Percentiles rank a stretch among this genome's conserved stretches.
Conservation (phyloP, 2,888 invertebrate genomes). For the Lasioglossum malachurum region DNA sequence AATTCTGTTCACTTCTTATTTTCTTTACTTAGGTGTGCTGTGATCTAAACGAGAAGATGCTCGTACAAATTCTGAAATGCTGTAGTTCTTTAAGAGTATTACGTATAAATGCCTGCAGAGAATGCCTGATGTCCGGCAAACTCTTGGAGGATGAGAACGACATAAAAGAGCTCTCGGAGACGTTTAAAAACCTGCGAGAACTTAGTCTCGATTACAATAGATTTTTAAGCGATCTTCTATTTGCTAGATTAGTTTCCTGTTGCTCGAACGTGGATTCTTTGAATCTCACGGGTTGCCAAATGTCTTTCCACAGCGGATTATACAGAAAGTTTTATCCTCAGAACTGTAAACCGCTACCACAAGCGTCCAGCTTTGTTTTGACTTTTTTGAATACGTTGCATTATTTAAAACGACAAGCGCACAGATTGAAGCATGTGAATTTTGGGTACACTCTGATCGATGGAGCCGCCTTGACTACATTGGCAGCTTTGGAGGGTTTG, state of each 20-base stretch:
- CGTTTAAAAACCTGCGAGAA: slow-evolving; percentile 86
- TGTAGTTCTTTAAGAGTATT: slow-evolving; percentile 87
- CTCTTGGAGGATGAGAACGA: slow-evolving; percentile 88
- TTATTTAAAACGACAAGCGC: slow-evolving; percentile 86
- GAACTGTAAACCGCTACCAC: slow-evolving; percentile 57
- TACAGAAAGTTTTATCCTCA: slow-evolving; percentile 89
- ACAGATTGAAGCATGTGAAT: slow-evolving; percentile 87
- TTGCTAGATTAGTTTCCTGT: slow-evolving; percentile 88
- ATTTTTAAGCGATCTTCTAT: slow-evolving; percentile 91
- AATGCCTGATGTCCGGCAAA: slow-evolving; percentile 91
- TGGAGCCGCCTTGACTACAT: slow-evolving; percentile 87
- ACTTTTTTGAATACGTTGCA: slow-evolving; percentile 89
- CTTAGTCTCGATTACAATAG: slow-evolving; percentile 89
- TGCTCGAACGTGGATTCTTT: slow-evolving; percentile 88
- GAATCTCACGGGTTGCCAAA: slow-evolving; percentile 89
- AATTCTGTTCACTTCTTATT: slow-evolving; percentile 15
- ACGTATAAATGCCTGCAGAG: slow-evolving; percentile 88
- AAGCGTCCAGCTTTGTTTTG: slow-evolving; percentile 88
- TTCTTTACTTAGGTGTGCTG: slow-evolving; percentile 83
- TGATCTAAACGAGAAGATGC: slow-evolving; percentile 88
- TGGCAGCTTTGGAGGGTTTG: slow-evolving; percentile 86
- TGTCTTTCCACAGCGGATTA: slow-evolving; percentile 90
- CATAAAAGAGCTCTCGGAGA: slow-evolving; percentile 84
- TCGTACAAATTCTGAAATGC: slow-evolving; percentile 87
- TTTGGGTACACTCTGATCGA: slow-evolving; percentile 90